Evolutionary conservation across 2,797 vertebrate species (phyloP), one percentile per base, ranked within the genome.

Genomic region (Propithecus perrieri): DNA sequence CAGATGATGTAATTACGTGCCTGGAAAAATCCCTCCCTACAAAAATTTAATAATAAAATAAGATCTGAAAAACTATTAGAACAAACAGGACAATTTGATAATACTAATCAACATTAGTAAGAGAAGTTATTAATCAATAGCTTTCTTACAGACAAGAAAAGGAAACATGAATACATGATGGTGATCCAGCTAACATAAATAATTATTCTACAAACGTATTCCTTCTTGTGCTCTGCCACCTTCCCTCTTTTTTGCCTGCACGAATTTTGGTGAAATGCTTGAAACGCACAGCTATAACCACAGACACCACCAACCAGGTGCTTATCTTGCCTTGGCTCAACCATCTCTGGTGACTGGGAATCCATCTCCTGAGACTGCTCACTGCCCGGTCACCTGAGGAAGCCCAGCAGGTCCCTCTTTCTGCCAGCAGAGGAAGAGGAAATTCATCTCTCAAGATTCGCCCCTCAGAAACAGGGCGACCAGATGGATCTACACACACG

Each of bases 1-100:
- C 33, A 92, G 33, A 83, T 85, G 59, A 96, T 83, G 43, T 71
- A 71, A 97, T 97, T 97, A 88, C 1, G 88, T 84, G 57, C 20
- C 91, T 72, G 79, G 50, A 85, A 95, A 90, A 94, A 81, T 76
- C 85, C 35, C 71, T 88, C 55, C 53, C 55, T 33, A 28, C 83
- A 79, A 67, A 89, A 81, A 91, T 57, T 80, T 76, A 93, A 71
- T 76, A 90, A 88, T 46, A 94, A 94, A 93, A 63, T 59, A 85
- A 78, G 50, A 85, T 71, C 85, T 91, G 46, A 78, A 96, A 88
- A 85, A 50, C 30, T 83, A 92, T 50, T 75, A 89, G 57, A 89
- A 93, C 50, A 83, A 93, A 90, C 61, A 96, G n/a, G 46, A 88
- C 11, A 74, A 95, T 35, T 75, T 65, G 61, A 91, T 48, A 48